phyloP scores from a whole-genome alignment of 2,888 invertebrate species.

The Lepetodrilus schrolli region DNA sequence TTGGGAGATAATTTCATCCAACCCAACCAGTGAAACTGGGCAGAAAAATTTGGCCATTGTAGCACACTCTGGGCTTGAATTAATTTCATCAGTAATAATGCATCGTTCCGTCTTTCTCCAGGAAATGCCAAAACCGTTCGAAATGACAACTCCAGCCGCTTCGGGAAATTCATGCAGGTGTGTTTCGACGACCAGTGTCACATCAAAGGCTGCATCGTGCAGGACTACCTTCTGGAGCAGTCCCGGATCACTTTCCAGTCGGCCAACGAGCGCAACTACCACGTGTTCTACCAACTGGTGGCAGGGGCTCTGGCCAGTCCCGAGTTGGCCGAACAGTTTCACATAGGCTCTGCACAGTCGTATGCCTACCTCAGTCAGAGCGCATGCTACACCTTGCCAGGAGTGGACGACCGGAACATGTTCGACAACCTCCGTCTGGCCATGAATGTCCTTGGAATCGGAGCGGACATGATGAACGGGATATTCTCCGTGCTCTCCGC shows the following conservation, averaged over 20 bases:
- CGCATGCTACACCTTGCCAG: constrained; percentile 62
- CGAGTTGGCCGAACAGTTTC: constrained; percentile 61
- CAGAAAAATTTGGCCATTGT: no score
- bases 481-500: constrained; percentile 67
- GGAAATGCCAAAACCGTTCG: constrained; percentile 97
- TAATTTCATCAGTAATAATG: no score
- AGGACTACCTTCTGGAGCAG: constrained; percentile 94
- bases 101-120: constrained; percentile 44
- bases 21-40: no score
- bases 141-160: constrained; percentile 96
- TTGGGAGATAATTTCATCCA: no score
- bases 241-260: constrained; percentile 88
- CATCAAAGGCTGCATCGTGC: constrained; percentile 71
- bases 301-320: constrained; percentile 80
- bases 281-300: constrained; percentile 96
- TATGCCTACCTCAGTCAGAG: constrained; percentile 68
- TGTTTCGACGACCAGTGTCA: constrained; percentile 87
- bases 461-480: constrained; percentile 63
- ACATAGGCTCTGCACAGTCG: constrained; percentile 52
- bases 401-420: constrained; percentile 64
- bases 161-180: constrained; percentile 96
- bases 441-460: constrained; percentile 65
- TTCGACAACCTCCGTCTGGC: constrained; percentile 68
- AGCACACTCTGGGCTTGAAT: no score
- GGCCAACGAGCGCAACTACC: constrained; percentile 94